phyloP scores from a whole-genome alignment of 1,140 invertebrate genomes.

The Drosophila navojoa region DNA sequence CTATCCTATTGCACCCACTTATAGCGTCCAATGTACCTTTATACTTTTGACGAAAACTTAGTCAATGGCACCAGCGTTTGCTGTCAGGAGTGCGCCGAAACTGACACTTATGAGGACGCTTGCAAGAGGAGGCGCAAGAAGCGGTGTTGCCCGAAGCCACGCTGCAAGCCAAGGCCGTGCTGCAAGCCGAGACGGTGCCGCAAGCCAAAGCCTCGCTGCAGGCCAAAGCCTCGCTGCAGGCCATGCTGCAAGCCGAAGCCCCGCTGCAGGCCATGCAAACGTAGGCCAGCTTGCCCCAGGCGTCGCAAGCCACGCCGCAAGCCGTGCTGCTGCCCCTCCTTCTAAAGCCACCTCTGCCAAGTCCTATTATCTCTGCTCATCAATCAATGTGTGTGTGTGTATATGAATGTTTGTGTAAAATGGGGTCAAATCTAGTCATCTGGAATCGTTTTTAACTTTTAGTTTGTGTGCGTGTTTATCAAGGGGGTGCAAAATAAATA shows the following conservation, averaged over 20 bases:
- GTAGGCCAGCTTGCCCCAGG: neutral
- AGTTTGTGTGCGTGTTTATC: neutral
- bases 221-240: too few species aligned
- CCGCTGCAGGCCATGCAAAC: too few species aligned
- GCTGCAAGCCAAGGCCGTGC: too few species aligned
- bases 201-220: too few species aligned
- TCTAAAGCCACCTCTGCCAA: neutral
- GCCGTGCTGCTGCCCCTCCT: neutral
- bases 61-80: neutral
- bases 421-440: neutral
- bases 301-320: too few species aligned
- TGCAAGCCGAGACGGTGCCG: too few species aligned
- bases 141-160: too few species aligned
- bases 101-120: fast-evolving
- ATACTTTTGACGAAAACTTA: neutral
- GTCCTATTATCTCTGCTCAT: neutral
- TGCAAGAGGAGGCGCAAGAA: too few species aligned
- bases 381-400: neutral
- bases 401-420: neutral
- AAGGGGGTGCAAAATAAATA: neutral
- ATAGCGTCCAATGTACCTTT: neutral
- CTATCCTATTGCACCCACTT: neutral
- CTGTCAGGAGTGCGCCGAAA: neutral
- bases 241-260: neutral
- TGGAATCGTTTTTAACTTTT: neutral